phyloP scores from a whole-genome alignment of 2,113 vertebrate species.

The Saccopteryx bilineata region DNA sequence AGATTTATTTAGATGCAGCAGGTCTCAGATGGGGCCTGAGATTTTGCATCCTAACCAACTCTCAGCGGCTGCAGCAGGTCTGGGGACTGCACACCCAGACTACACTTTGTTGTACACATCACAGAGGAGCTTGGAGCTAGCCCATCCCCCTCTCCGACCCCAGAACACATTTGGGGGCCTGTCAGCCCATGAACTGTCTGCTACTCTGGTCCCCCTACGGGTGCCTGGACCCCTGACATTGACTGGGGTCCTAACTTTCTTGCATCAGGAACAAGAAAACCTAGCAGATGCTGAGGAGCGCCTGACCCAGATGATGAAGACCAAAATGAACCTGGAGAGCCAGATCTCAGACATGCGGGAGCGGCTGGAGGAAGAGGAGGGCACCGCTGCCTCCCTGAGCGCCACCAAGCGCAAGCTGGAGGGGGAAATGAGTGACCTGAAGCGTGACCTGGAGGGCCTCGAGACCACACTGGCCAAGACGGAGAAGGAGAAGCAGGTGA shows the following conservation, averaged over 20 bases:
- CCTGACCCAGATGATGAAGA: slow-evolving; percentile 77
- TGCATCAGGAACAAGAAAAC: slow-evolving; percentile 77
- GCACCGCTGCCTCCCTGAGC: neutral
- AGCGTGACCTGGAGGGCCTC: slow-evolving; percentile 80
- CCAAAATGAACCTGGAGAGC: slow-evolving; percentile 77
- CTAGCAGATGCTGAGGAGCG: slow-evolving; percentile 75
- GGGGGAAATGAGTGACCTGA: slow-evolving; percentile 76
- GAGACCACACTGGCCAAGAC: slow-evolving; percentile 81
- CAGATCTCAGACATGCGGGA: slow-evolving; percentile 73
- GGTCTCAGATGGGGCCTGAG: neutral
- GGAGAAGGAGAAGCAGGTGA: slow-evolving; percentile 82
- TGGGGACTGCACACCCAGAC: too few relatives aligned
- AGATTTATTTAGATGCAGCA: neutral
- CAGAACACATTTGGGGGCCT: neutral
- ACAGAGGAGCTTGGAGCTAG: neutral
- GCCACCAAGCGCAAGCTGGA: slow-evolving; percentile 74
- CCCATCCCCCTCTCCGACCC: fast-evolving
- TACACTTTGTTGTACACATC: neutral
- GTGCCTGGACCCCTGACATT: neutral
- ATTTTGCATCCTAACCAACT: neutral
- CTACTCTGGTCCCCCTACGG: neutral
- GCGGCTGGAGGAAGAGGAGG: slow-evolving; percentile 83
- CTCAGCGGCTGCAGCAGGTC: neutral
- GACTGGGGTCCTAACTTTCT: neutral
- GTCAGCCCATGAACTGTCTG: neutral